Conservation (phyloP, 2,888 invertebrate species). For the Plusia festucae region DNA sequence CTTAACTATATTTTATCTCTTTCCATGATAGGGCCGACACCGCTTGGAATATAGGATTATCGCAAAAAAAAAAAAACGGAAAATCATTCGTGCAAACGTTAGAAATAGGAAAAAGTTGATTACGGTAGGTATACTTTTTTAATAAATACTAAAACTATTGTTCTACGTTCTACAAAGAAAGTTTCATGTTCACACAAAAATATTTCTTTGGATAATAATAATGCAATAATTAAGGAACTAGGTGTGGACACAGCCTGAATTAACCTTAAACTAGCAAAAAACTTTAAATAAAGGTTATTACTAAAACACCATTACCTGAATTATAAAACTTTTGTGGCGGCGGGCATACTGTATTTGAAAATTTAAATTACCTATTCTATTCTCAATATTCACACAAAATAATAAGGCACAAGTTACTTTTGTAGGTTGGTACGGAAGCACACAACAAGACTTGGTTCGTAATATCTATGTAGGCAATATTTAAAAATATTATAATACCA, state of each 20-base stretch:
- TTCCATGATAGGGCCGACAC: no score
- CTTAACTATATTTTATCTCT: no score
- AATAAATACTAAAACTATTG: neutral
- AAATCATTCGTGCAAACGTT: no score
- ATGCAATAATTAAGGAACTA: slow-evolving; percentile 37
- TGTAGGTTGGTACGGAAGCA: neutral
- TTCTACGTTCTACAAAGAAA: neutral
- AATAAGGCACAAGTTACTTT: neutral
- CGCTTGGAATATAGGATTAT: no score
- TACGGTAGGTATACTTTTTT: no score
- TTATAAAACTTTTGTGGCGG: neutral
- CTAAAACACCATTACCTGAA: neutral
- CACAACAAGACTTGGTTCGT: neutral
- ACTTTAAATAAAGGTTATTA: neutral
- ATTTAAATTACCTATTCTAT: neutral
- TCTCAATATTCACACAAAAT: neutral
- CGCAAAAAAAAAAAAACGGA: no score
- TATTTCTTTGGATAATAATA: slow-evolving; percentile 21
- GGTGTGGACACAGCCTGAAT: slow-evolving; percentile 42
- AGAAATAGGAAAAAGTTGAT: no score
- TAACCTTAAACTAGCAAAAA: slow-evolving; percentile 27
- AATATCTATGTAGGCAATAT: neutral
- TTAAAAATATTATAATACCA: neutral
- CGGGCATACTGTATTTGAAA: neutral
- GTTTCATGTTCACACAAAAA: neutral